Percentiles rank a stretch among this genome's conserved stretches.
phyloP scores from a whole-genome alignment of 2,113 vertebrate species.

The Phrynosoma platyrhinos region DNA sequence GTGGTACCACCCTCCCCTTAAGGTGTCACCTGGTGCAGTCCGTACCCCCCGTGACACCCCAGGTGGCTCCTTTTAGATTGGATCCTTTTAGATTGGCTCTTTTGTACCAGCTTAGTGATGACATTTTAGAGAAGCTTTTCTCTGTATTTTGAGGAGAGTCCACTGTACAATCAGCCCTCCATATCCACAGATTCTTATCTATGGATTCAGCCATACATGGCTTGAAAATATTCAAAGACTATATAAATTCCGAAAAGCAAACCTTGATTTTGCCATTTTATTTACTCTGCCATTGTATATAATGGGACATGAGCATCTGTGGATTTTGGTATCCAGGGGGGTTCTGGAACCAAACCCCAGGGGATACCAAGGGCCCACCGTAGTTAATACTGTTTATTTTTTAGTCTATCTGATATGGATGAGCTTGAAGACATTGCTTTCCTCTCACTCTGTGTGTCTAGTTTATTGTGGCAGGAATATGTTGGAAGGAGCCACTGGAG shows the following conservation, averaged over 20 bases:
- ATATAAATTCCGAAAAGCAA: no score
- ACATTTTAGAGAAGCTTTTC: background rate
- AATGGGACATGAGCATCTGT: no score
- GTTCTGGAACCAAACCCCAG: no score
- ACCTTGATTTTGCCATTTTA: no score
- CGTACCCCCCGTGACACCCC: no score
- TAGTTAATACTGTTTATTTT: background rate
- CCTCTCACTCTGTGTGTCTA: background rate
- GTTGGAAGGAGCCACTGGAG: background rate
- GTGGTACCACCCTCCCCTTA: no score
- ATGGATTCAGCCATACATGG: no score
- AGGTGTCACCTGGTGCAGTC: no score
- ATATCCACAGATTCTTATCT: no score
- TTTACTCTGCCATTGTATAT: no score
- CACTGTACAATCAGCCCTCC: background rate
- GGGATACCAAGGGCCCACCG: background rate
- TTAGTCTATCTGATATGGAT: rapidly evolving
- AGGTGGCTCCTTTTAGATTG: background rate
- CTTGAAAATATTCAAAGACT: no score
- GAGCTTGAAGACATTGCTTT: background rate
- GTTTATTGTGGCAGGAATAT: rapidly evolving
- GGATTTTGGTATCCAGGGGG: no score
- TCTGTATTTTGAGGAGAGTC: conserved; percentile 28
- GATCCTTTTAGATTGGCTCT: background rate
- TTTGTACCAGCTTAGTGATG: background rate